phyloP scores from a whole-genome alignment of 2,888 invertebrate genomes.

The Cheilosia impressa region DNA sequence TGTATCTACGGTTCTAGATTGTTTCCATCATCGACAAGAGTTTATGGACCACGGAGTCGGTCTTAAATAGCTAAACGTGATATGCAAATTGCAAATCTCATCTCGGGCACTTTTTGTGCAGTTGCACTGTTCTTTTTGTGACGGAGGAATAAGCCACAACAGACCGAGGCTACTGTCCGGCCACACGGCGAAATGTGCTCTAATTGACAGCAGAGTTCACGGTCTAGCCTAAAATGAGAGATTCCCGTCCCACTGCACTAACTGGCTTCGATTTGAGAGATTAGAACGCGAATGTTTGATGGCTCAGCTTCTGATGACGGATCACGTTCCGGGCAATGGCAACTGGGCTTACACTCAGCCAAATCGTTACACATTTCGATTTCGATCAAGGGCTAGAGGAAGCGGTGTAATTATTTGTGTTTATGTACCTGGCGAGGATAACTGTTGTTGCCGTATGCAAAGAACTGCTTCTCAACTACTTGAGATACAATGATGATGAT shows the following conservation, averaged over 20 bases:
- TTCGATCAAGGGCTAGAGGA: constrained; percentile 59
- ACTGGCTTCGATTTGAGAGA: constrained; percentile 49
- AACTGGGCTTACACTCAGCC: constrained; percentile 64
- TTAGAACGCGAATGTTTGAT: constrained; percentile 32
- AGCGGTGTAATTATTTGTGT: constrained; percentile 56
- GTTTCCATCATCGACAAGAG: constrained; percentile 68
- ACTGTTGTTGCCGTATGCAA: constrained; percentile 41
- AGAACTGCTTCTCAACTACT: constrained; percentile 25
- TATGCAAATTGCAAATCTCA: constrained; percentile 73
- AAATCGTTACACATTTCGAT: constrained; percentile 70
- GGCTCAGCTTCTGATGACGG: constrained; percentile 39
- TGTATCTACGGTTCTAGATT: constrained; percentile 52
- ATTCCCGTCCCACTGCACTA: constrained; percentile 24
- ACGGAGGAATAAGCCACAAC: constrained; percentile 31
- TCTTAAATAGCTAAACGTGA: constrained; percentile 73
- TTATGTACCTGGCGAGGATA: constrained; percentile 42
- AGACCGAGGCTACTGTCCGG: constrained; percentile 51
- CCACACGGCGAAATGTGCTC: constrained; percentile 44
- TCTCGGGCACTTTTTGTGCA: constrained; percentile 31
- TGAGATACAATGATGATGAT: constrained; percentile 56
- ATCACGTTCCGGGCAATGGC: constrained; percentile 53
- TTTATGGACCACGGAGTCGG: constrained; percentile 71
- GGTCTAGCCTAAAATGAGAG: constrained; percentile 44
- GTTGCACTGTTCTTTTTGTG: constrained; percentile 42
- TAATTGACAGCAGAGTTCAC: constrained; percentile 71